phyloP scores from a whole-genome alignment of 2,113 vertebrate genomes.

The Lampris megalopsis region DNA sequence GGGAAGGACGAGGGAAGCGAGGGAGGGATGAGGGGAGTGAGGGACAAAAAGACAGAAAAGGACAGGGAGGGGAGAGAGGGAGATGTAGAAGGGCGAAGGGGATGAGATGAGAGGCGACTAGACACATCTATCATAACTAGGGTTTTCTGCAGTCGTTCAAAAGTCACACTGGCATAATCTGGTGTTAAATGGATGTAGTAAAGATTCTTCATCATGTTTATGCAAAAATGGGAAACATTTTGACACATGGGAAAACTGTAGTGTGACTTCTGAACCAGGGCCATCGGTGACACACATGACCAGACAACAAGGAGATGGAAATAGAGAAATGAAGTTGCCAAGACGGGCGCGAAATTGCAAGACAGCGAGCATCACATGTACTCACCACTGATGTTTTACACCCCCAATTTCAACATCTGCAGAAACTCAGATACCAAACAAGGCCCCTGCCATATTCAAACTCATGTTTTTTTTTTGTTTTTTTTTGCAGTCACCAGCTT shows the following conservation, averaged over 20 bases:
- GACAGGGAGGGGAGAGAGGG: slow-evolving; percentile 3
- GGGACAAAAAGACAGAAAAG: not conserved
- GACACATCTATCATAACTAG: slow-evolving; percentile 33
- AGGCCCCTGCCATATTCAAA: not conserved
- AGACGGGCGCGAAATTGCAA: slow-evolving; percentile 35
- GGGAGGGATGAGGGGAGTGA: slow-evolving; percentile 4
- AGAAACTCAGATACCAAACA: not conserved
- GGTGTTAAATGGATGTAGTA: not conserved
- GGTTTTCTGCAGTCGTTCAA: slow-evolving; percentile 35
- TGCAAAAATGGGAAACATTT: not conserved
- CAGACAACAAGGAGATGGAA: slow-evolving; percentile 46
- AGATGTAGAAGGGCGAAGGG: slow-evolving; percentile 54
- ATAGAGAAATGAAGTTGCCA: slow-evolving; percentile 40
- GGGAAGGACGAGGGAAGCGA: slow-evolving; percentile 64
- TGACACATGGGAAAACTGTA: not conserved
- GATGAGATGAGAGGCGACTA: slow-evolving; percentile 62
- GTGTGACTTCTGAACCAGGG: slow-evolving; percentile 58
- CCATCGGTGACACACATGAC: slow-evolving; percentile 33
- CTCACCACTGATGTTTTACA: not conserved
- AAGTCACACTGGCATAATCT: slow-evolving; percentile 36
- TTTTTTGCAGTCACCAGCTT: not conserved
- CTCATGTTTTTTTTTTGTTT: not conserved
- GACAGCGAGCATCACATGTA: slow-evolving; percentile 9
- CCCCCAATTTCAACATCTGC: not conserved
- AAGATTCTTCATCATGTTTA: not conserved